Evolutionary conservation across 2,888 invertebrate species (phyloP).

Genomic region (Nysson spinosus): DNA sequence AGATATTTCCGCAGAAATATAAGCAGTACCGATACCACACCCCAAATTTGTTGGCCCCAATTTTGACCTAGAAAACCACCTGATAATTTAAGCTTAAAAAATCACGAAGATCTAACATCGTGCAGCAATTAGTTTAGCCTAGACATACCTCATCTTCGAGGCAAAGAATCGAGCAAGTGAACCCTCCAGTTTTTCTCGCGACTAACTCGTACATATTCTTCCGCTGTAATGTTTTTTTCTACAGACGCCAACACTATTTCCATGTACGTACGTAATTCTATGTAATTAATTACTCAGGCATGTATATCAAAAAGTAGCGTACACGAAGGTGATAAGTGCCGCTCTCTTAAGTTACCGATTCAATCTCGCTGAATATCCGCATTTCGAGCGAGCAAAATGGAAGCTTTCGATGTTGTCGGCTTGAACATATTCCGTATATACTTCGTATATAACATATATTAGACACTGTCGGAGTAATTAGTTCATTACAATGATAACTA

Average conservation of each 20-base stretch:
- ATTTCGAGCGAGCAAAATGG: constrained; percentile 26
- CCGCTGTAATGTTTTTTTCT: constrained; percentile 5
- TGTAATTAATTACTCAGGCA: constrained; percentile 25
- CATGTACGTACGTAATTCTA: constrained; percentile 31
- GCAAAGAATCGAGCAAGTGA: constrained; percentile 14
- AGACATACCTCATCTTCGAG: constrained; percentile 33
- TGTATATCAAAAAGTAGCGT: constrained; percentile 25
- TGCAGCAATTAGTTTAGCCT: constrained; percentile 51
- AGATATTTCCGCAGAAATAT: no score
- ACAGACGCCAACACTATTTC: constrained; percentile 29
- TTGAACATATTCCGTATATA: constrained; percentile 21
- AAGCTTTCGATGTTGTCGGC: constrained; percentile 53
- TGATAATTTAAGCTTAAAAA: no score
- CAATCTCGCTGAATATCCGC: constrained; percentile 10
- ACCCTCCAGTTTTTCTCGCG: background rate
- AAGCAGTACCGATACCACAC: no score
- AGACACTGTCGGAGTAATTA: constrained; percentile 23
- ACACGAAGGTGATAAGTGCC: constrained; percentile 11
- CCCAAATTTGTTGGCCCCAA: no score
- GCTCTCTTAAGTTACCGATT: constrained; percentile 6
- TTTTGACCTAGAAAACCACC: no score
- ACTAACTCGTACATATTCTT: background rate
- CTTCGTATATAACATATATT: constrained; percentile 16
- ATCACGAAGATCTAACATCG: constrained; percentile 18
- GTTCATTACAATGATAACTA: constrained; percentile 12